Evolutionary conservation across 2,888 invertebrate species (phyloP).

Genomic region (Tineola bisselliella): DNA sequence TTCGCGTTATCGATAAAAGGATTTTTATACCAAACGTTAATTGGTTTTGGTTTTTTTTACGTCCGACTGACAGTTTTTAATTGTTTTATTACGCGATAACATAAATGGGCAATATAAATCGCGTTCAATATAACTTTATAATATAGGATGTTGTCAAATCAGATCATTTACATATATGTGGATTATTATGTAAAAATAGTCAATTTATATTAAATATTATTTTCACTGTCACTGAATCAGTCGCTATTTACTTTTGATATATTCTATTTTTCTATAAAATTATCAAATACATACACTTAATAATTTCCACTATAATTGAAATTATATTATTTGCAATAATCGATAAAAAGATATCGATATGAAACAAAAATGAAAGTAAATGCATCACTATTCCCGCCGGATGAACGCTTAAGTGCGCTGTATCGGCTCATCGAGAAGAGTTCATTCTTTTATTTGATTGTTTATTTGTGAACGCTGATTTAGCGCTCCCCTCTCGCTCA

Average conservation of each 20-base stretch:
- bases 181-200: too few species aligned
- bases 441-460: conserved; percentile 56
- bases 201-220: too few species aligned
- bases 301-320: too few species aligned
- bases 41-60: background rate
- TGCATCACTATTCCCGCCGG: conserved; percentile 11
- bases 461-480: conserved; percentile 46
- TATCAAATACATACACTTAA: conserved; percentile 17
- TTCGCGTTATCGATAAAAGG: conserved; percentile 20
- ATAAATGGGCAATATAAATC: background rate
- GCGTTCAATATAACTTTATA: background rate
- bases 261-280: too few species aligned
- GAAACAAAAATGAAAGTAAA: background rate
- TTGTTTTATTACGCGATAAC: conserved; percentile 2
- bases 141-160: background rate
- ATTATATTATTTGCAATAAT: conserved; percentile 17
- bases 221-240: too few species aligned
- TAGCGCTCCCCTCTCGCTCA: conserved; percentile 19
- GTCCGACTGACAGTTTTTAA: conserved; percentile 2
- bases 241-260: background rate
- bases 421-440: conserved; percentile 27
- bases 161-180: too few species aligned
- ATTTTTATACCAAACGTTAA: conserved; percentile 5
- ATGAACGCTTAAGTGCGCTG: conserved; percentile 38
- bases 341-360: conserved; percentile 9